Base-by-base conservation (phyloP, 37 sponge, comb jelly and placozoan species). In the Agelas oroides region DNA sequence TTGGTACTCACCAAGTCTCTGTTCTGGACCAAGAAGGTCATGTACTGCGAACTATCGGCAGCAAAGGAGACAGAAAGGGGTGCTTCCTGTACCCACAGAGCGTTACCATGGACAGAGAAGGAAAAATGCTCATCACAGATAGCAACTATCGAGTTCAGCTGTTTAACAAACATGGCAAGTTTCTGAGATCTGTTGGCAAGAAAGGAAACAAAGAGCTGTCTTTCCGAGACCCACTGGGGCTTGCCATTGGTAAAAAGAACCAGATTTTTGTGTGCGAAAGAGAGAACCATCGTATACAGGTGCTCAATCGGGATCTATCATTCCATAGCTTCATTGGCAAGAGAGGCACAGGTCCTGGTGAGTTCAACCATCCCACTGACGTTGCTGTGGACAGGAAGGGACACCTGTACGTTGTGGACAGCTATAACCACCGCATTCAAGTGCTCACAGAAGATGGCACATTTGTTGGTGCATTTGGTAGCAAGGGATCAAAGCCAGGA, bases 361-460 rank as follows among this genome's bases (percentile, higher is more conserved):
- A 80, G 34, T 80, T 80, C 31, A 65, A 80, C 35, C 55, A 41
- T 35, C 81, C 81, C 16, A 36, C 52, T 54, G 81, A 70, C 58
- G 69, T 80, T 27, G 55, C 70, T 31, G 53, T 56, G 36, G 54
- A 54, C 69, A 57, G 20, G 12, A 19, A 46, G 46, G 70, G 69
- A 0, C 36, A 58, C 36, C 55, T 80, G 2, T 80, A 80, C 32
- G 70, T 80, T 1, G 81, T 59, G 11, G 81, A 80, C 58, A 8
- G 57, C 12, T 67, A 56, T 0, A 80, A 80, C 58, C 81, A 80
- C 70, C 53, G 81, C 39, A 69, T 80, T 24, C 81, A 80, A 33
- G 69, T 80, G 5, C 58, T 80, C 23, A 80, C 33, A 5, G 31
- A 65, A 27, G 81, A 80, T 17, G 81, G 81, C 20, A 28, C 70